Conservation (phyloP, 2,888 invertebrate species). For the Syrista parreyssii region DNA sequence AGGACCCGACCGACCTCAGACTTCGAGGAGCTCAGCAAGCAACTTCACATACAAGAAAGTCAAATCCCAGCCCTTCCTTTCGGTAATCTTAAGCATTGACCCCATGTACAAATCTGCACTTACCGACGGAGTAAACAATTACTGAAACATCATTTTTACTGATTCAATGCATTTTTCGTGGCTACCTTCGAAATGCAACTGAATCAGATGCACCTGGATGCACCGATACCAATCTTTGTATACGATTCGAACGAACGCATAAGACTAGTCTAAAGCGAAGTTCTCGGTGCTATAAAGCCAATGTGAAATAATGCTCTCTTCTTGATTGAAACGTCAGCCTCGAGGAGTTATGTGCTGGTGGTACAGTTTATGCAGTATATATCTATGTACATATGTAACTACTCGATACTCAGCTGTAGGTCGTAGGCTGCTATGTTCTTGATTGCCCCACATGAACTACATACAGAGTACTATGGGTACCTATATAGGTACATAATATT, state of each 20-base stretch:
- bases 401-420: conserved; percentile 8
- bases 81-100: not conserved
- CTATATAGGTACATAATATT: not conserved
- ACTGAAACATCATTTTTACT: fast-evolving
- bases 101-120: not conserved
- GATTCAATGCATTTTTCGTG: not conserved
- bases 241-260: not conserved
- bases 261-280: not conserved
- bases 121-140: not conserved
- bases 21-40: not conserved
- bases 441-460: conserved; percentile 20
- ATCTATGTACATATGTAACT: conserved; percentile 16
- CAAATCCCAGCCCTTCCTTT: not conserved
- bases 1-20: not conserved
- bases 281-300: conserved; percentile 29
- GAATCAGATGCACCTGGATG: not conserved
- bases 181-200: not conserved
- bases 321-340: conserved; percentile 59
- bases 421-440: conserved; percentile 19
- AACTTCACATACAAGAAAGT: not conserved
- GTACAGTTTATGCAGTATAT: conserved; percentile 16
- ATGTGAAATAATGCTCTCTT: conserved; percentile 38
- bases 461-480: not conserved
- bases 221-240: not conserved
- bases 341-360: conserved; percentile 49